These are phyloP conservation scores for Pseudomyrmex concolor DNA, from an alignment of 1,140 invertebrate species.

Conservation along the genomic window DNA sequence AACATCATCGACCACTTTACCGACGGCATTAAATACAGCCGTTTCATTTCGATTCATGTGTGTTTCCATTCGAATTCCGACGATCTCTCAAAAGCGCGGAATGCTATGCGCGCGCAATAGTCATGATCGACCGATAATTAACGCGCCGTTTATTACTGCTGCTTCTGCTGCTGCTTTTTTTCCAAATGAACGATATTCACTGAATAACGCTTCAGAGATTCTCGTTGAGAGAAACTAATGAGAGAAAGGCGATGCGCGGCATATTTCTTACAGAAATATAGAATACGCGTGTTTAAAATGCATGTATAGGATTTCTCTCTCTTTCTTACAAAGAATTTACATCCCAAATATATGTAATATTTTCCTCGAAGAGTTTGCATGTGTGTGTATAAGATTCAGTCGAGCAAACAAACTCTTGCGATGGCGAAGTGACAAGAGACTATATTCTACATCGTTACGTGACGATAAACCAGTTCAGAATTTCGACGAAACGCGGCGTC, in stretches of 20 bases:
- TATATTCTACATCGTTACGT: background rate
- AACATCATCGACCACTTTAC: background rate
- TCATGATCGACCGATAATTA: constrained; percentile 30
- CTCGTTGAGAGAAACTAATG: background rate
- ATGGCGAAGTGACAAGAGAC: background rate
- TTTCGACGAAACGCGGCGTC: constrained; percentile 32
- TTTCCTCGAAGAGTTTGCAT: background rate
- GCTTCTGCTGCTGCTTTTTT: background rate
- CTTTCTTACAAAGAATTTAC: background rate
- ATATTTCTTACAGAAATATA: background rate
- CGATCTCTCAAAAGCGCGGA: constrained; percentile 2
- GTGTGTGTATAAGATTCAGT: constrained; percentile 5
- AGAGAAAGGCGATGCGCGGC: background rate
- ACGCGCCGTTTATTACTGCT: background rate
- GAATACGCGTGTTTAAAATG: background rate
- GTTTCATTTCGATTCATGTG: background rate
- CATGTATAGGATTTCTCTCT: too few species aligned
- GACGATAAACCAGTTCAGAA: constrained; percentile 10
- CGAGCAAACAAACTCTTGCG: constrained; percentile 25
- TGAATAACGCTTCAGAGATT: background rate
- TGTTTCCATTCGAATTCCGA: background rate
- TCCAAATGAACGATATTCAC: background rate
- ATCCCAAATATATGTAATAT: background rate
- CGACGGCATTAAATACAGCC: background rate
- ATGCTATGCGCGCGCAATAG: background rate